Evolutionary conservation across 2,797 vertebrate genomes (phyloP), one percentile per base, ranked within the genome.

Genomic region (Carapus acus): DNA sequence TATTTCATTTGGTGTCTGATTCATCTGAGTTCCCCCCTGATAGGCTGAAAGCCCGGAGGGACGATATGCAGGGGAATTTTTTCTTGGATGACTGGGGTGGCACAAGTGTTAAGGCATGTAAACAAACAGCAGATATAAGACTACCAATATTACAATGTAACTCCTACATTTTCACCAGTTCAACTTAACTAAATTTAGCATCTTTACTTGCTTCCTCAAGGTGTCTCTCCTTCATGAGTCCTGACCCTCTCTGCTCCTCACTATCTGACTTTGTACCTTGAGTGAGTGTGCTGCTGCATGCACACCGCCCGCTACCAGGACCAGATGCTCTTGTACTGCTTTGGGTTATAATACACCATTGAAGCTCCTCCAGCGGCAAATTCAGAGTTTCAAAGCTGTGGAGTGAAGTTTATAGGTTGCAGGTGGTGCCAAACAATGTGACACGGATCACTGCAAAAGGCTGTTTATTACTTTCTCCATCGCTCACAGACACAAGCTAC

Each of bases 371-470:
- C 1, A 54, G 68, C 71, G 74, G 62, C 71, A 74, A 62, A 73
- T 43, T 65, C 62, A 62, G 65, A 80, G 65, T 74, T 69, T 81
- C 54, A 52, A 67, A 43, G 52, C 58, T 21, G 15, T 4, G 50
- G 48, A 16, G 50, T 65, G 51, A 56, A 61, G 65, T 73, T 77
- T 68, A 74, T 72, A 69, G 71, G 69, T 37, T 72, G 64, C 78
- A 80, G 77, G 70, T 74, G 76, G 59, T n/a, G 27, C 69, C 63
- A 67, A 76, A 76, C 77, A 81, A 77, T 67, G 67, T 61, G 58
- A 74, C 63, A 67, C 1, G 62, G 77, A 76, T 77, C 76, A 67
- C 45, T 34, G 42, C 27, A 0, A 48, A 27, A 58, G 49, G 33
- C 62, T 69, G 63, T 81, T 79, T 73, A 76, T 74, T 62, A 37